Conservation (phyloP, 2,113 vertebrate genomes). For the Nerophis lumbriciformis region DNA sequence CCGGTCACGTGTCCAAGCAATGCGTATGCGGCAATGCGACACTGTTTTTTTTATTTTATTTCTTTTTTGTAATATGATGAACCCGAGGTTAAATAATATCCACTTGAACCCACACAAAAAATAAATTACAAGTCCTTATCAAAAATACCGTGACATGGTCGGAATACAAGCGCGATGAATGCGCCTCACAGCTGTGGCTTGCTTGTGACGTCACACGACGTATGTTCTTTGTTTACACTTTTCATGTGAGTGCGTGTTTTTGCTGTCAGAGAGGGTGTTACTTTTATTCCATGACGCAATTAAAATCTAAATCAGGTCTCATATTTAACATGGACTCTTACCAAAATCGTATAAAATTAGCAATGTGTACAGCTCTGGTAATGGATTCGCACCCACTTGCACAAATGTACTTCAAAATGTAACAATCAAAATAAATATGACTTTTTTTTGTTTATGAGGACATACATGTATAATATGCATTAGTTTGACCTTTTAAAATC, state of each 20-base stretch:
- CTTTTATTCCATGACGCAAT: neutral
- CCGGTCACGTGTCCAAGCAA: slow-evolving; percentile 58
- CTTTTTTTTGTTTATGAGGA: too few relatives aligned
- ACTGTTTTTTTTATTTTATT: neutral
- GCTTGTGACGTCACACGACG: neutral
- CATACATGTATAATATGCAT: too few relatives aligned
- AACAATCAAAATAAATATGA: too few relatives aligned
- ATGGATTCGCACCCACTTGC: too few relatives aligned
- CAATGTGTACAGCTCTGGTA: too few relatives aligned
- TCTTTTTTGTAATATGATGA: neutral
- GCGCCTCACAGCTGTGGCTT: neutral
- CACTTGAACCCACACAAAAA: too few relatives aligned
- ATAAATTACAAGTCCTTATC: too few relatives aligned
- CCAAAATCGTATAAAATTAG: neutral
- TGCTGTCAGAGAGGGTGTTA: neutral
- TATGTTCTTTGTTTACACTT: neutral
- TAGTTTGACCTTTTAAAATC: too few relatives aligned
- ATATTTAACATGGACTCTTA: neutral
- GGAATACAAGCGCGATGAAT: neutral
- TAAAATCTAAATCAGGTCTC: neutral
- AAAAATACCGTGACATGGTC: neutral
- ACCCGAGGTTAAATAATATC: neutral
- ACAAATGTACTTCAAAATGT: too few relatives aligned
- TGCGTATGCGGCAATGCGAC: slow-evolving; percentile 5
- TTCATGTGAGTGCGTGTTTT: neutral